phyloP scores from a whole-genome alignment of 1,140 invertebrate genomes.

The Leptopilina clavipes region DNA sequence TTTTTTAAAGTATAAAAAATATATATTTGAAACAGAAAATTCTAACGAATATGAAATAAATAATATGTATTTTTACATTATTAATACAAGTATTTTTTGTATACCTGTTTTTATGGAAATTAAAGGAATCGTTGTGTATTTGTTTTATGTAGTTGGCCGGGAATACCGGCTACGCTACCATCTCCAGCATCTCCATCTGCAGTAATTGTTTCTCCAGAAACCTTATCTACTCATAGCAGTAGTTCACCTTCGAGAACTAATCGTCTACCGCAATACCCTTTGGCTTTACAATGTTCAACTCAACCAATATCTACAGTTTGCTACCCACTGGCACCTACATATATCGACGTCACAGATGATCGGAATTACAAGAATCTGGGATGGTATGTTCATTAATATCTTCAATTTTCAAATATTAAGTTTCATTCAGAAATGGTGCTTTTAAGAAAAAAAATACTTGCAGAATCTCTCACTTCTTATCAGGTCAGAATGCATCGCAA shows the following conservation, averaged over 20 bases:
- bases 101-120: neutral
- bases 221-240: conserved; percentile 78
- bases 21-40: no score
- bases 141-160: conserved; percentile 68
- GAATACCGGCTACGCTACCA: conserved; percentile 75
- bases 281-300: conserved; percentile 66
- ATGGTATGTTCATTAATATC: conserved; percentile 62
- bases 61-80: no score
- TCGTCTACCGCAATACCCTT: conserved; percentile 65
- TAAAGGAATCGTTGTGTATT: conserved; percentile 12
- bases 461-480: no score
- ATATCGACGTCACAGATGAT: conserved; percentile 69
- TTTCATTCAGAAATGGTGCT: no score
- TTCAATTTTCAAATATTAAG: neutral
- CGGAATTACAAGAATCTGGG: conserved; percentile 68
- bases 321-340: conserved; percentile 66
- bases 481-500: no score
- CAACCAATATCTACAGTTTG: conserved; percentile 71
- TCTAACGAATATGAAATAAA: no score
- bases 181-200: conserved; percentile 82
- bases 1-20: no score
- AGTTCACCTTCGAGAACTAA: conserved; percentile 68
- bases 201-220: conserved; percentile 84
- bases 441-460: no score
- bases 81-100: no score